Conservation (phyloP, 2,113 vertebrate genomes). For the Macrotus californicus region DNA sequence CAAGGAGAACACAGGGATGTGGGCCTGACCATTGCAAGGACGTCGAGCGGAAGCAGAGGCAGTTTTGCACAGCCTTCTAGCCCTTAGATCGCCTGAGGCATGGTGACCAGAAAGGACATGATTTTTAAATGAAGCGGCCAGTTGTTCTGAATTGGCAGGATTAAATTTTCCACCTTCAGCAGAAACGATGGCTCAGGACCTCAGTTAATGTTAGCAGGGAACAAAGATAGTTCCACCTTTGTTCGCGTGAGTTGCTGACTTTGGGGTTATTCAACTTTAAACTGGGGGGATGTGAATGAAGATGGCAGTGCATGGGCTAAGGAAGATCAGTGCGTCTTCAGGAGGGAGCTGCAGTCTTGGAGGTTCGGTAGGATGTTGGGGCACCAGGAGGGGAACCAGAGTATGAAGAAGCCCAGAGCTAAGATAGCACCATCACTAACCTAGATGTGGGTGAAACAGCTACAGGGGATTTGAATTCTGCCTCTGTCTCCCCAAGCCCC, state of each 20-base stretch:
- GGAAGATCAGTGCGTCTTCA: not conserved
- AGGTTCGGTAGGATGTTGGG: not conserved
- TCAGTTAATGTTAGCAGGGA: not conserved
- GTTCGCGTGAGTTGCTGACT: not conserved
- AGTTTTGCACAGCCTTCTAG: not conserved
- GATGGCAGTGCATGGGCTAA: not conserved
- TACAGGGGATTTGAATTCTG: not conserved
- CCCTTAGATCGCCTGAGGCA: not conserved
- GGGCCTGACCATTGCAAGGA: not conserved
- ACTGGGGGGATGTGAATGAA: not conserved
- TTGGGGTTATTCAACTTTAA: not conserved
- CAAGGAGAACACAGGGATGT: not conserved
- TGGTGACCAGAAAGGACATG: not conserved
- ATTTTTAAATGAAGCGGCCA: not conserved
- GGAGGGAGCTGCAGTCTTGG: not conserved
- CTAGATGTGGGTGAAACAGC: not conserved
- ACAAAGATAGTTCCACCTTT: not conserved
- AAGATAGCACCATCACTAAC: too few relatives aligned
- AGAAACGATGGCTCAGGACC: not conserved
- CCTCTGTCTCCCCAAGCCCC: not conserved
- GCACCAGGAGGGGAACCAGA: not conserved
- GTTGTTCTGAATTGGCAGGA: not conserved
- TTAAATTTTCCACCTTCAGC: not conserved
- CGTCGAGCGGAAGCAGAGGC: not conserved
- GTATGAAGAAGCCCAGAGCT: not conserved